A percentile compares a stretch with the other conserved stretches of the same genome.
These are phyloP conservation scores for Meloidogyne chitwoodi DNA, from an alignment of 1,140 invertebrate species.

Conservation along the genomic window DNA sequence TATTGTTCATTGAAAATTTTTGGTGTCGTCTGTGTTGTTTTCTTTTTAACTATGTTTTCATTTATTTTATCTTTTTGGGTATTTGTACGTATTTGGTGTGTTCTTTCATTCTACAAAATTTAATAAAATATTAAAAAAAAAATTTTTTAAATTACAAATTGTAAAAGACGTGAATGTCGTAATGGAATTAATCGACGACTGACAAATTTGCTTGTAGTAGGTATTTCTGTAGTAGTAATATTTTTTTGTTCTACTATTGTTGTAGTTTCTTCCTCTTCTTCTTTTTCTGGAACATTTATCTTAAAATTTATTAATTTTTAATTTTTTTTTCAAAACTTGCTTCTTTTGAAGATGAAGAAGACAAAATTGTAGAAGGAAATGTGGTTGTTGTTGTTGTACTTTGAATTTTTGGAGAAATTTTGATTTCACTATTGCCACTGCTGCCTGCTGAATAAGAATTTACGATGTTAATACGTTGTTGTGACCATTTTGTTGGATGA, in stretches of 20 bases:
- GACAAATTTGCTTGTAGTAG: background rate
- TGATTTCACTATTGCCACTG: background rate
- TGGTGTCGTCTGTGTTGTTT: conserved; percentile 6
- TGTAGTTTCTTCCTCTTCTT: conserved; percentile 11
- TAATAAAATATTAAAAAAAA: background rate
- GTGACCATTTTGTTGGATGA: background rate
- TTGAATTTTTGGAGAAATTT: conserved; percentile 1
- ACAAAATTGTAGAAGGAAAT: background rate
- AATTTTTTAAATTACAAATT: conserved; percentile 13
- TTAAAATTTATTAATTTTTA: background rate
- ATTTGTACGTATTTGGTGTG: background rate
- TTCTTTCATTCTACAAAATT: conserved; percentile 4
- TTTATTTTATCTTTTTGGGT: background rate
- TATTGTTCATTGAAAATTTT: background rate
- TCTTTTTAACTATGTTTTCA: conserved; percentile 3
- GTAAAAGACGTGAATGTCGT: background rate
- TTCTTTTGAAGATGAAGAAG: conserved; percentile 1
- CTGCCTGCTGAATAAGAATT: background rate
- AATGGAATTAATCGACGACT: background rate
- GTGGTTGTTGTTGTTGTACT: background rate
- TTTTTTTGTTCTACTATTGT: background rate
- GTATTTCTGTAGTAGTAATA: background rate
- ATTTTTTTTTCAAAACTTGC: background rate
- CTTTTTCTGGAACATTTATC: conserved; percentile 14
- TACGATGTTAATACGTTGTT: background rate